Evolutionary conservation across 2,113 vertebrate genomes (phyloP), one percentile per base, ranked within the genome.

Genomic region (Axis porcinus): DNA sequence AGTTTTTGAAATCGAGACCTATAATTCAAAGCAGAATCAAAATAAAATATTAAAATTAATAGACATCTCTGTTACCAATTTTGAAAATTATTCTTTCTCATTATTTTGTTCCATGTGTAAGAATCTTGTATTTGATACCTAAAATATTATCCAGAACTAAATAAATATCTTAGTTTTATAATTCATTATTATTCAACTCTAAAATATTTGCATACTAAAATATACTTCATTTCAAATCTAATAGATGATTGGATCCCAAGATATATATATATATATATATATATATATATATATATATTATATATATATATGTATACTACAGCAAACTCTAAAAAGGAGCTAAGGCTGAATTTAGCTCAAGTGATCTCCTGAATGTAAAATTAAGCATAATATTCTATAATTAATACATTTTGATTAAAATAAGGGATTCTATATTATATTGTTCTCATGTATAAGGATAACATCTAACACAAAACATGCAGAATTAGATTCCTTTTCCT

Each of bases 1-100:
- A 17, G 23, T 87, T 87, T 92, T 74, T 55, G 70, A 89, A 94
- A 81, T 19, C 43, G 40, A 96, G 86, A n/a, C 25, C 89, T 67
- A 33, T 19, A 62, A 58, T 25, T 67, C 15, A 91, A 91, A 79
- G 57, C 3, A 89, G 55, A 97, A 95, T 94, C 14, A 92, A 89
- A 83, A 60, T 78, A 89, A 96, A 90, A 93, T 94, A 79, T 84
- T 60, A 76, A 90, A 94, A 86, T 27, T 79, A 74, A 27, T 86
- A 90, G 12, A 57, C n/a, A 0, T 91, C 6, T 84, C 8, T 36
- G 16, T 94, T 96, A 87, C 47, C 50, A 70, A 43, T 36, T 95
- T 90, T 76, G 27, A 96, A 86, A 92, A 95, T 91, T 85, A 60
- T 60, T 55, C 10, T 43, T 93, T 84, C 12, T 76, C 16, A 82